Percentiles rank a stretch among this genome's conserved stretches.
phyloP scores from a whole-genome alignment of 2,888 invertebrate genomes.

The Phortica okadai region DNA sequence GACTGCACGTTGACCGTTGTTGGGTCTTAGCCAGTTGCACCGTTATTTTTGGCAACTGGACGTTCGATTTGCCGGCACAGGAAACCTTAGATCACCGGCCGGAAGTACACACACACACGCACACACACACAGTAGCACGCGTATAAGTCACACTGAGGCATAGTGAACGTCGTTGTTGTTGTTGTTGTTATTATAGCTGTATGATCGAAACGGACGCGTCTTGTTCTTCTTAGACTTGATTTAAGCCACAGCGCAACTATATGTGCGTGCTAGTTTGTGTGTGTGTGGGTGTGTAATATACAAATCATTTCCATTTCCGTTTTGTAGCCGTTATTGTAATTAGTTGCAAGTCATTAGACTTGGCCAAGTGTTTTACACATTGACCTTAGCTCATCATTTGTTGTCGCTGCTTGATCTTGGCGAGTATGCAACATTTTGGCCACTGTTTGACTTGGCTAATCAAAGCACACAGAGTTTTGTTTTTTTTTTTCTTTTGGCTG shows the following conservation, averaged over 20 bases:
- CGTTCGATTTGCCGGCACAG: constrained; percentile 44
- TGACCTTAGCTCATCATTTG: constrained; percentile 38
- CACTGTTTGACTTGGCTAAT: constrained; percentile 75
- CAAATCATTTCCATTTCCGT: constrained; percentile 30
- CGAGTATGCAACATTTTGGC: constrained; percentile 49
- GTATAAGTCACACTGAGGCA: constrained; percentile 51
- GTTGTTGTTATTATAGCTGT: constrained; percentile 62
- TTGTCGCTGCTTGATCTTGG: constrained; percentile 57
- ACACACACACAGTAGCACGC: constrained; percentile 40
- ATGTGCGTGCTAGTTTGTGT: constrained; percentile 31
- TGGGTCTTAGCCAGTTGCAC: constrained; percentile 57
- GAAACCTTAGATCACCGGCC: constrained; percentile 56
- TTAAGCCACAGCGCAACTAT: constrained; percentile 5
- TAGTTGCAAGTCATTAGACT: constrained; percentile 51
- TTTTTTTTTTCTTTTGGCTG: constrained; percentile 38
- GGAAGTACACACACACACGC: constrained; percentile 44
- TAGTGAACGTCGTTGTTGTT: constrained; percentile 46
- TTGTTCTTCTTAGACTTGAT: constrained; percentile 29
- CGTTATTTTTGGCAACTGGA: constrained; percentile 52
- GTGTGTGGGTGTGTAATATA: constrained; percentile 37
- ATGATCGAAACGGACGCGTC: constrained; percentile 76
- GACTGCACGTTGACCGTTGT: constrained; percentile 19
- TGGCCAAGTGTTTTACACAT: constrained; percentile 43
- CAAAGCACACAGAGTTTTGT: constrained; percentile 57
- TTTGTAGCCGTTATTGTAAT: constrained; percentile 21